These are phyloP conservation scores for Mallateleia sp. DNA, from an alignment of 2,888 invertebrate species.

Conservation along the genomic window DNA sequence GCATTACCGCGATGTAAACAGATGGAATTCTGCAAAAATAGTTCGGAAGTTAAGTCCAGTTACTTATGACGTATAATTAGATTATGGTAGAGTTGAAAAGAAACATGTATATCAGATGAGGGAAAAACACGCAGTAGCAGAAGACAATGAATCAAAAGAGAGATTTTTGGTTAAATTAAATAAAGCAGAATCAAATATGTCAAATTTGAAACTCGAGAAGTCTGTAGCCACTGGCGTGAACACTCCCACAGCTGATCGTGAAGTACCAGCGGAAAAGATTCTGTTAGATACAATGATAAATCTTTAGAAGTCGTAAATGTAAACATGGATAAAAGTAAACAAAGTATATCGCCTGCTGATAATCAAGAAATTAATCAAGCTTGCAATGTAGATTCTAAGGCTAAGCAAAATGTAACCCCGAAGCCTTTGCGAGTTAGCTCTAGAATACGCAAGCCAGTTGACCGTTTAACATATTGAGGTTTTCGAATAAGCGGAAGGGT, in stretches of 20 bases:
- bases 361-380: not conserved
- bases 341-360: too few relatives aligned
- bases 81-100: not conserved
- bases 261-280: not conserved
- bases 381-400: not conserved
- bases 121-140: not conserved
- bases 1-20: not conserved
- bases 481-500: not conserved
- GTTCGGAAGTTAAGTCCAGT: slow-evolving; percentile 8
- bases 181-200: not conserved
- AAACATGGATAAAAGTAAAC: too few relatives aligned
- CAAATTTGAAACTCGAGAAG: not conserved
- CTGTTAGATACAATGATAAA: not conserved
- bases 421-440: not conserved
- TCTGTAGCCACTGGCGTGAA: not conserved
- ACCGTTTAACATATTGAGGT: not conserved
- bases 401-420: not conserved
- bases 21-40: slow-evolving; percentile 8
- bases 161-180: not conserved
- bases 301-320: too few relatives aligned
- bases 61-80: slow-evolving; percentile 17
- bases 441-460: not conserved
- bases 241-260: not conserved
- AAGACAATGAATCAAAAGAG: not conserved
- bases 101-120: slow-evolving; percentile 10